A percentile compares a stretch with the other conserved stretches of the same genome.
Evolutionary conservation across 64 coral and sea anemone genomes (phyloP).

Genomic region (Anthopleura sola): DNA sequence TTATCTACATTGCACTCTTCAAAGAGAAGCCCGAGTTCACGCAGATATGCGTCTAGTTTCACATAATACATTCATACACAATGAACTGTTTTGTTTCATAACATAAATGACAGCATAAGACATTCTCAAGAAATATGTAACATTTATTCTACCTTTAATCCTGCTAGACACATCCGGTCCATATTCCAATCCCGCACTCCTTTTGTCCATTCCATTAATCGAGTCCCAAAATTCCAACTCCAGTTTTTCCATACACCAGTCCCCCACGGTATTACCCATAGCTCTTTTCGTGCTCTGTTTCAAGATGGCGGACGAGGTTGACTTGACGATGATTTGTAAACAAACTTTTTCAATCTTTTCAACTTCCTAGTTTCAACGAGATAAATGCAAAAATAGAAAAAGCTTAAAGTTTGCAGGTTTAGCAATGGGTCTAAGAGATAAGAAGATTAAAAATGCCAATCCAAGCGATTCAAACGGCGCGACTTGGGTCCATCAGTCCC

Average conservation of each 20-base stretch:
- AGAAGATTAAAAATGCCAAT: conserved; percentile 21
- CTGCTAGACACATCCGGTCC: too few species aligned
- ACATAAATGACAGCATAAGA: too few species aligned
- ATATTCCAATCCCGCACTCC: too few species aligned
- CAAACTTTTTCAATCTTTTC: not conserved
- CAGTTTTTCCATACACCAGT: not conserved
- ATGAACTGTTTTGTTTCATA: too few species aligned
- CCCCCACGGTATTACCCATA: not conserved
- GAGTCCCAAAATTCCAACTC: not conserved
- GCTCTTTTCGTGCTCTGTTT: not conserved
- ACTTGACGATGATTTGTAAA: conserved; percentile 6
- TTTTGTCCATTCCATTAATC: not conserved
- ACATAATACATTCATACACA: too few species aligned
- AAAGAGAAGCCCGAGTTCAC: too few species aligned
- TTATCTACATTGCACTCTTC: too few species aligned
- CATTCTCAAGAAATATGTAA: too few species aligned
- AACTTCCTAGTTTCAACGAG: not conserved
- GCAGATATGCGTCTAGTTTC: too few species aligned
- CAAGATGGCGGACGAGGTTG: conserved; percentile 66
- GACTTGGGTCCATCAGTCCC: conserved; percentile 89
- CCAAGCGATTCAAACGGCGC: conserved; percentile 41
- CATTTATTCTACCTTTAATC: too few species aligned
- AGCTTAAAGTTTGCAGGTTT: not conserved
- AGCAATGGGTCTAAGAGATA: conserved; percentile 23
- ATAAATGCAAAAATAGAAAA: not conserved